Evolutionary conservation across 2,888 invertebrate genomes (phyloP), one percentile per base, ranked within the genome.

Genomic region (Trachelus stipa): DNA sequence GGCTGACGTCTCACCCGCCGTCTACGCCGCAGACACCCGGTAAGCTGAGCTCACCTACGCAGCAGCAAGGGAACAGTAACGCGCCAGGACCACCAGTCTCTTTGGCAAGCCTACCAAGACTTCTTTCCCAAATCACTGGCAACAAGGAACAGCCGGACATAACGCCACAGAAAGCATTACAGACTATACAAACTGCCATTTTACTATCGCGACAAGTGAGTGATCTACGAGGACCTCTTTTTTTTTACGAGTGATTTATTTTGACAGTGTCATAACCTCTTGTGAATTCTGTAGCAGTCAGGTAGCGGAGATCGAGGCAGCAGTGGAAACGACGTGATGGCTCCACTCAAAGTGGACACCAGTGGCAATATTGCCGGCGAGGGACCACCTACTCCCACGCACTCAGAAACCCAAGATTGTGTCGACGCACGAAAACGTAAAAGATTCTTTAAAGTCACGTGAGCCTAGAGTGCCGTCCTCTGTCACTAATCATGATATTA

Each of bases 321-420:
- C 76, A 85, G 88, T 82, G 87, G 89, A 78, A 89, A 87, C 78
- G 91, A 91, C 79, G 87, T 91, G 69, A 91, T 90, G 90, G 89
- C 92, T 80, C 92, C 93, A 82, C 90, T 94, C 76, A 93, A 92
- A 89, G 93, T 93, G 84, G 94, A 93, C 86, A 93, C 93, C 79
- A 91, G 90, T 84, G 91, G 90, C 74, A 90, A 89, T 85, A 83
- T 84, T 79, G 86, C 90, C 77, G 89, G 89, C 83, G 95, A 95
- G 83, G 95, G 95, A 76, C 95, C 96, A 85, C 96, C 96, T 74
- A 96, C 96, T 83, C 96, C 96, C n/a, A 96, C 95, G 84, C 95
- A 95, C 92, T 96, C 96, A 84, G 94, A 95, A 93, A 95, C 93
- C 90, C 94, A 94, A 88, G 94, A 94, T 90, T 93, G 93, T 89